Evolutionary conservation across 2,797 vertebrate species (phyloP).

Genomic region (Urosaurus nigricauda): DNA sequence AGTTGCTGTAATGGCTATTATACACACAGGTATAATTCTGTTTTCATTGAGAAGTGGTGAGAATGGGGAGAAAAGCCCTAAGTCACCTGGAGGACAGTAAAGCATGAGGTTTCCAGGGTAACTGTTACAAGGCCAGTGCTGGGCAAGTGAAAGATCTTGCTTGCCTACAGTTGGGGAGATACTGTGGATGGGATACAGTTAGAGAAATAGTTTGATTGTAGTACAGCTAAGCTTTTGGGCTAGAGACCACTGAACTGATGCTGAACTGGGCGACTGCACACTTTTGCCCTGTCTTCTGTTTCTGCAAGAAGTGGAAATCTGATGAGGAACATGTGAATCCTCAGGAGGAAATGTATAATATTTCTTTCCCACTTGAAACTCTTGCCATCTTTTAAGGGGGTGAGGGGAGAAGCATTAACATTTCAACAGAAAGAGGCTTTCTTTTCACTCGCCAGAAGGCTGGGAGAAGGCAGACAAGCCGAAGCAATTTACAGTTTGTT

Average conservation of each 20-base stretch:
- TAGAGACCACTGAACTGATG: background rate
- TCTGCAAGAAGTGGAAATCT: slow-evolving; percentile 14
- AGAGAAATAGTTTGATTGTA: background rate
- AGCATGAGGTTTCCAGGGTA: too few relatives aligned
- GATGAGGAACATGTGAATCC: slow-evolving; percentile 48
- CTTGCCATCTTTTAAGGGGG: slow-evolving; percentile 45
- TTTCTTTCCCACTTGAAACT: slow-evolving; percentile 49
- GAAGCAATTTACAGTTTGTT: slow-evolving; percentile 14
- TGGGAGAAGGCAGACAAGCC: background rate
- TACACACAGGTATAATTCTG: too few relatives aligned
- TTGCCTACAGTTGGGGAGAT: too few relatives aligned
- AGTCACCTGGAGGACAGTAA: too few relatives aligned
- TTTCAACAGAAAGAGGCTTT: background rate
- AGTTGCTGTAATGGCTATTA: too few relatives aligned
- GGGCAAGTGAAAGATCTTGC: background rate
- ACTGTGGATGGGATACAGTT: background rate
- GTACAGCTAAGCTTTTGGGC: too few relatives aligned
- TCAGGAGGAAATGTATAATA: slow-evolving; percentile 51
- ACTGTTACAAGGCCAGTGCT: background rate
- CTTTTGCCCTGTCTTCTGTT: slow-evolving; percentile 28
- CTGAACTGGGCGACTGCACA: background rate
- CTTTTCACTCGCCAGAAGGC: background rate
- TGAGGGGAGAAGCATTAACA: slow-evolving; percentile 3
- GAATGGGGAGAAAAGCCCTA: too few relatives aligned
- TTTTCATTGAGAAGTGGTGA: too few relatives aligned